Evolutionary conservation across 2,888 invertebrate species (phyloP).

Genomic region (Pachymerium ferrugineum): DNA sequence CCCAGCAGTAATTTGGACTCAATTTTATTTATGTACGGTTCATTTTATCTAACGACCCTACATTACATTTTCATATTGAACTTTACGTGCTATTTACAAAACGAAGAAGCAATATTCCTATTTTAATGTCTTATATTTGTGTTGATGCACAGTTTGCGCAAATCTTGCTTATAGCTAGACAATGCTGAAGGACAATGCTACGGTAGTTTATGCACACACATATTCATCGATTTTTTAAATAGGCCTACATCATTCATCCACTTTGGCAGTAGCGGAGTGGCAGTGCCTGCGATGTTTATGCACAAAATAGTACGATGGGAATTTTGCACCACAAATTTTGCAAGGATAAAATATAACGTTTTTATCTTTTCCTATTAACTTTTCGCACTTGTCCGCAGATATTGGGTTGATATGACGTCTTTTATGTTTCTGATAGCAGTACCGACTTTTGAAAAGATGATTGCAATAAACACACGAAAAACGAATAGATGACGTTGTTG

Average conservation of each 20-base stretch:
- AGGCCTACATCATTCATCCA: too few relatives aligned
- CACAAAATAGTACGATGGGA: slow-evolving; percentile 89
- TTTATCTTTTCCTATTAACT: slow-evolving; percentile 56
- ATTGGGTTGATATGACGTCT: slow-evolving; percentile 60
- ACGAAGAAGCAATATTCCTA: background rate
- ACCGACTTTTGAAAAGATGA: slow-evolving; percentile 74
- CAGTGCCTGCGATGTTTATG: slow-evolving; percentile 84
- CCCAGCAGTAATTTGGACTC: too few relatives aligned
- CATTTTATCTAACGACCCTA: too few relatives aligned
- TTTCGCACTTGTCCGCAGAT: background rate
- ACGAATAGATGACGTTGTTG: background rate
- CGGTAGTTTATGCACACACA: background rate
- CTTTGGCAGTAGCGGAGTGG: slow-evolving; percentile 50
- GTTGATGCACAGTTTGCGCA: background rate
- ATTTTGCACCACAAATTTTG: slow-evolving; percentile 85
- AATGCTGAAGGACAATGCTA: too few relatives aligned
- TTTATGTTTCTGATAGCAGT: slow-evolving; percentile 77
- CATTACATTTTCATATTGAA: too few relatives aligned
- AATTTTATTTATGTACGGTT: too few relatives aligned
- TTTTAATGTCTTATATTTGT: background rate
- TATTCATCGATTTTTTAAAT: too few relatives aligned
- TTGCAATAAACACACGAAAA: slow-evolving; percentile 70
- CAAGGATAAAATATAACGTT: slow-evolving; percentile 88
- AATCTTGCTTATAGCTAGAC: too few relatives aligned
- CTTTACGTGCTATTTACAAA: background rate